Evolutionary conservation across 2,888 invertebrate species (phyloP).

Genomic region (Cyclophora punctaria): DNA sequence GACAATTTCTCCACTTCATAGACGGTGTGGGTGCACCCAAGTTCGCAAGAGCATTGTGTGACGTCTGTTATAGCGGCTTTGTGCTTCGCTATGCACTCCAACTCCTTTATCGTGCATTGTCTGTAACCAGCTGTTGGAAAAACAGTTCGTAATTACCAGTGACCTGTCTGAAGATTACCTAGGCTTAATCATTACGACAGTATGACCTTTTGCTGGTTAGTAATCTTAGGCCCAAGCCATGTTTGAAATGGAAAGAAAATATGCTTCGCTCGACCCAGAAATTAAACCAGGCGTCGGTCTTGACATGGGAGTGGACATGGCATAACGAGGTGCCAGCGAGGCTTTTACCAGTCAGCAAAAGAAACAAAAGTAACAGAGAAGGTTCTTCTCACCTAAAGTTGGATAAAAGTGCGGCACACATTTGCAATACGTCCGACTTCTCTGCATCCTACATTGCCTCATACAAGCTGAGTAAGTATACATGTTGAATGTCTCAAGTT

Average conservation of each 20-base stretch:
- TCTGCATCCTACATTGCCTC: slow-evolving; percentile 82
- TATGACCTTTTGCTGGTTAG: too few species aligned
- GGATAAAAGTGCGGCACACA: slow-evolving; percentile 85
- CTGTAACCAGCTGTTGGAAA: slow-evolving; percentile 57
- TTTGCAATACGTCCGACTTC: slow-evolving; percentile 76
- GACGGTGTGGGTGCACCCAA: slow-evolving; percentile 84
- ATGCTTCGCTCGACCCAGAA: too few species aligned
- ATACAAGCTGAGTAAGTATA: slow-evolving; percentile 85
- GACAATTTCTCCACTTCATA: slow-evolving; percentile 84
- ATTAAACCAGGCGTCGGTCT: too few species aligned
- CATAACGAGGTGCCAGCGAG: too few species aligned
- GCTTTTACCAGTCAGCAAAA: too few species aligned
- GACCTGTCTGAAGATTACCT: not conserved
- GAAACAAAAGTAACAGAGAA: too few species aligned
- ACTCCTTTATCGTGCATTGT: slow-evolving; percentile 75
- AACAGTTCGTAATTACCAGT: not conserved
- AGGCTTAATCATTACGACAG: too few species aligned
- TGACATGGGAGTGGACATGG: too few species aligned
- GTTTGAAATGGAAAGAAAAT: too few species aligned
- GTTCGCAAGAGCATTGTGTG: slow-evolving; percentile 79
- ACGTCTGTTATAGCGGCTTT: slow-evolving; percentile 73
- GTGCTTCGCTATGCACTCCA: slow-evolving; percentile 75
- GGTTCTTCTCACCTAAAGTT: slow-evolving; percentile 55
- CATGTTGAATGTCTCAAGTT: slow-evolving; percentile 73
- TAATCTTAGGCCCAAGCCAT: too few species aligned